A percentile compares a stretch with the other conserved stretches of the same genome.
These are phyloP conservation scores for Armadillidium nasatum DNA, from an alignment of 1,140 invertebrate genomes.

Conservation along the genomic window DNA sequence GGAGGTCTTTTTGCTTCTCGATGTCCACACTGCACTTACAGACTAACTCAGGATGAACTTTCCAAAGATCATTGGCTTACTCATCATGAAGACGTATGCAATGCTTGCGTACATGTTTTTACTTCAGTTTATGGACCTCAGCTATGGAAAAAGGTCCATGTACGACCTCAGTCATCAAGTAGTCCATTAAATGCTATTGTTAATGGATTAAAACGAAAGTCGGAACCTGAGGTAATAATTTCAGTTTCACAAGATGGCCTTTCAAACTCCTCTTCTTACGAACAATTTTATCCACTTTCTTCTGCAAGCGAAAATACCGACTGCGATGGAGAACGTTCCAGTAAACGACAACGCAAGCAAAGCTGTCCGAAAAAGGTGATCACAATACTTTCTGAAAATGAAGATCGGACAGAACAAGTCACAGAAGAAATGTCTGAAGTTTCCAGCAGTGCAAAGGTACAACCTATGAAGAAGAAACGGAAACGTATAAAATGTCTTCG, in stretches of 20 bases:
- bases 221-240: slow-evolving; percentile 24
- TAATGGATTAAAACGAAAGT: slow-evolving; percentile 33
- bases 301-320: slow-evolving; percentile 41
- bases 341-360: slow-evolving; percentile 52
- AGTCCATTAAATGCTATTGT: slow-evolving; percentile 36
- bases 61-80: slow-evolving; percentile 47
- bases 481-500: slow-evolving; percentile 33
- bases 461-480: slow-evolving; percentile 25
- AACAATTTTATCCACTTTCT: slow-evolving; percentile 27
- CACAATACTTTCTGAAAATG: slow-evolving; percentile 45
- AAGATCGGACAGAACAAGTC: slow-evolving; percentile 15
- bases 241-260: slow-evolving; percentile 9
- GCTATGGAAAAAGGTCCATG: slow-evolving; percentile 38
- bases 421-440: slow-evolving; percentile 17
- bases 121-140: slow-evolving; percentile 47
- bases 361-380: slow-evolving; percentile 53
- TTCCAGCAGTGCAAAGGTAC: not conserved
- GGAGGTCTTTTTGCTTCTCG: slow-evolving; percentile 45
- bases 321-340: slow-evolving; percentile 35
- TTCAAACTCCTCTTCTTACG: slow-evolving; percentile 17
- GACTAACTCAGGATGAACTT: slow-evolving; percentile 39
- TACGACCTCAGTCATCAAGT: slow-evolving; percentile 26
- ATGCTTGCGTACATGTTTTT: slow-evolving; percentile 47
- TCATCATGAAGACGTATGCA: slow-evolving; percentile 48
- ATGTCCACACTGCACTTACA: slow-evolving; percentile 50